A percentile compares a stretch with the other conserved stretches of the same genome.
phyloP scores from a whole-genome alignment of 2,113 vertebrate species.

The Chiloscyllium plagiosum region DNA sequence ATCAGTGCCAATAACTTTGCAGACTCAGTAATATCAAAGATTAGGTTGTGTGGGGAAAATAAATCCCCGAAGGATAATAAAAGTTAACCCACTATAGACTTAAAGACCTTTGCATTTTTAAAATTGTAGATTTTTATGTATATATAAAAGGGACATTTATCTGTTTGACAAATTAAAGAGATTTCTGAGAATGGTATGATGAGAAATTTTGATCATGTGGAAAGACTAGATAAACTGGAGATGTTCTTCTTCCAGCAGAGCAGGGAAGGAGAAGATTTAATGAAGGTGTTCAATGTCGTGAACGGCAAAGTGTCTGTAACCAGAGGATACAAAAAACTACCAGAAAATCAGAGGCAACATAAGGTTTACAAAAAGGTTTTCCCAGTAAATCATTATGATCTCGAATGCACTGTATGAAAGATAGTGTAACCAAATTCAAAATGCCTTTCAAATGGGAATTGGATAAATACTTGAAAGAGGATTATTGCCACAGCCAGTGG shows the following conservation, averaged over 20 bases:
- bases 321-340: neutral
- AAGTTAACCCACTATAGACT: constrained; percentile 9
- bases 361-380: neutral
- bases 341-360: neutral
- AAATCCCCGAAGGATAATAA: neutral
- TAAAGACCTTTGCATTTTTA: neutral
- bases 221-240: neutral
- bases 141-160: neutral
- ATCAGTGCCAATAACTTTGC: constrained; percentile 31
- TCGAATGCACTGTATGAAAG: neutral
- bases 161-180: constrained; percentile 4
- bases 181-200: neutral
- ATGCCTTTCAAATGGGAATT: neutral
- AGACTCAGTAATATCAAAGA: constrained; percentile 22
- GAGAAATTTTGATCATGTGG: neutral
- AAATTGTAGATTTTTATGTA: neutral
- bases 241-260: neutral
- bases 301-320: neutral
- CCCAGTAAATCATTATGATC: no score
- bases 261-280: neutral
- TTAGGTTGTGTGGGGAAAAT: neutral
- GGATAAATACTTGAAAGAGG: neutral
- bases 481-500: neutral
- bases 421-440: neutral
- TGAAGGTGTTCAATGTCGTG: neutral